Evolutionary conservation across 2,113 vertebrate genomes (phyloP), one percentile per base, ranked within the genome.

Genomic region (Elanoides forficatus): DNA sequence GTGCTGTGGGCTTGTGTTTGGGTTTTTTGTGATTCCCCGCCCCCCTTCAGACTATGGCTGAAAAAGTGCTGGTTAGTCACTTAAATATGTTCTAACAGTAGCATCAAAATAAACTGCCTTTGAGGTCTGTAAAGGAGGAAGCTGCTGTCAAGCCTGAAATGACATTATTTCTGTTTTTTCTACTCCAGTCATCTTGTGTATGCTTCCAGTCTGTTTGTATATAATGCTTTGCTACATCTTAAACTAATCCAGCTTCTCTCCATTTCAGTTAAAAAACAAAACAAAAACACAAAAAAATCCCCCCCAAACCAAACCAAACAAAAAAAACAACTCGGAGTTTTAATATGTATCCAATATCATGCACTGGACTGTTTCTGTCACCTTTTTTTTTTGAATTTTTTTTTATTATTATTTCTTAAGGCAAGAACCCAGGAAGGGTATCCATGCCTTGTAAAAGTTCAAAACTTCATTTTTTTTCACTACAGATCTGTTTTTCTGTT

Each of bases 11-110:
- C 72, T 80, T 79, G 9, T 43, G 15, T 55, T 52, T 62, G 10
- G 7, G 11, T 68, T 56, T 21, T 21, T 60, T 40, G 14, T 50
- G 25, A 58, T 12, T 15, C 6, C 10, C 12, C 1, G 2, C 0
- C 19, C 5, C 14, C 5, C 30, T 76, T 56, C 20, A 52, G 34
- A 15, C 30, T 72, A 1, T 15, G 7, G 16, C 25, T 87, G 65
- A 50, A 74, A 86, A 94, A 53, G 4, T 55, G 5, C 34, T 80
- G 17, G 34, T 72, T 47, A 65, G 14, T 84, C 52, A 59, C 19
- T 66, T 47, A 43, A 62, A 20, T 67, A 5, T 45, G 5, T 42
- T 82, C n/a, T 19, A 81, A 40, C 10, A 89, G 42, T 47, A 85
- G 9, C n/a, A 85, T 29, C 52, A 79, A 87, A 84, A 70, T 52